Base-by-base conservation (phyloP, 2,888 invertebrate genomes). In the Drepana falcataria region DNA sequence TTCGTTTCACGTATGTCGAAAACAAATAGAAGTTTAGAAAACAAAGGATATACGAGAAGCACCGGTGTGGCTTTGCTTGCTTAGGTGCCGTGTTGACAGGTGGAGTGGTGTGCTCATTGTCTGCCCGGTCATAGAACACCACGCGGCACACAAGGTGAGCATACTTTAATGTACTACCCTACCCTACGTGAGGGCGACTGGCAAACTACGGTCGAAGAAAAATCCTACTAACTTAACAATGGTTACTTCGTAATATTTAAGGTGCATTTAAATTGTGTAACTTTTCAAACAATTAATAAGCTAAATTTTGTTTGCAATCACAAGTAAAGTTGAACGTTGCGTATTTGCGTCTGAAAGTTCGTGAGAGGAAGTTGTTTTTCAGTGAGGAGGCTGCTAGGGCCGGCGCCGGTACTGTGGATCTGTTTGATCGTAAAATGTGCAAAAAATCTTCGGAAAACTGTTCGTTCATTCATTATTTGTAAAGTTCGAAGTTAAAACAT, bases 1-100 rank as follows among this genome's bases (percentile, higher is more conserved):
- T 87, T 85, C 81, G 80, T 83, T 83, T 77, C 80, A 83, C 84
- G 84, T 85, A 81, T 81, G 80, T 75, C 77, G 65, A 84, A 85
- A 85, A 83, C 83, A 87, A 88, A 87, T 77, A 87, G 63, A 77
- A 83, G 78, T 81, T 67, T 65, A 73, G 76, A 84, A 86, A 87
- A 88, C 87, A 87, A 87, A 87, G 86, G 84, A 77, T 83, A 68
- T 63, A 74, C 69, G 76, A 79, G 77, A 75, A 69, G 73, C 69
- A 73, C 68, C 68, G 71, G 66, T 71, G 76, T 73, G 76, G 76
- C 66, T 75, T 72, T 84, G 86, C 85, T 89, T 86, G 83, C 82
- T 85, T 83, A 88, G 89, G 82, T 87, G 88, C 73, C 68, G 60
- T 61, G 70, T 81, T 79, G 85, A 82, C 85, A 82, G 82, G 76